Conservation (phyloP, 2,888 invertebrate species). For the Sturmia bella region DNA sequence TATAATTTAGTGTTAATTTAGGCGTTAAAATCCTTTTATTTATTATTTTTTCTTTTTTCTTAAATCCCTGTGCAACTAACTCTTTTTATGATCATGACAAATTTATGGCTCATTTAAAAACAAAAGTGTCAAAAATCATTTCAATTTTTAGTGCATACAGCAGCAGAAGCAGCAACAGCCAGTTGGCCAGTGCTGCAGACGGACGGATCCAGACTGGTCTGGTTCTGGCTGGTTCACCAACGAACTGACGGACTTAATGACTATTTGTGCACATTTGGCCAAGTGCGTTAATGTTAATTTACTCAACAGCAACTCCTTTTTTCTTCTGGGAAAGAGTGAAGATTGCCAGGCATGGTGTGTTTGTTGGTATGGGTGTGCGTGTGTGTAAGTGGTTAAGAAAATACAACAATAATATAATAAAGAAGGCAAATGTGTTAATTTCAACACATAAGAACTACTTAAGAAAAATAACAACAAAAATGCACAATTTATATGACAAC, state of each 20-base stretch:
- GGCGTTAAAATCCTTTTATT: constrained; percentile 59
- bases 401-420: constrained; percentile 47
- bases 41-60: constrained; percentile 3
- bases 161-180: not conserved
- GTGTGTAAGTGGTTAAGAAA: constrained; percentile 6
- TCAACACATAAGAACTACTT: constrained; percentile 66
- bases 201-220: constrained; percentile 10
- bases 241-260: constrained; percentile 8
- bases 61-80: constrained; percentile 43
- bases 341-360: constrained; percentile 54
- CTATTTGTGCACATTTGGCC: constrained; percentile 27
- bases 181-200: constrained; percentile 3
- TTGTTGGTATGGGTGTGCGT: not conserved
- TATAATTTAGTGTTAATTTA: constrained; percentile 64
- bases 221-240: constrained; percentile 20
- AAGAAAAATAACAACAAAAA: constrained; percentile 26
- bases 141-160: constrained; percentile 17
- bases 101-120: constrained; percentile 62
- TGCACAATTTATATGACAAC: constrained; percentile 37
- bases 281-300: constrained; percentile 44
- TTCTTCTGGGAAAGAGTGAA: not conserved
- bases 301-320: constrained; percentile 33
- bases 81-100: constrained; percentile 57
- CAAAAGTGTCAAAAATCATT: constrained; percentile 66
- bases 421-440: constrained; percentile 69